Base-by-base conservation (phyloP, 2,797 vertebrate genomes). In the Falco columbarius region DNA sequence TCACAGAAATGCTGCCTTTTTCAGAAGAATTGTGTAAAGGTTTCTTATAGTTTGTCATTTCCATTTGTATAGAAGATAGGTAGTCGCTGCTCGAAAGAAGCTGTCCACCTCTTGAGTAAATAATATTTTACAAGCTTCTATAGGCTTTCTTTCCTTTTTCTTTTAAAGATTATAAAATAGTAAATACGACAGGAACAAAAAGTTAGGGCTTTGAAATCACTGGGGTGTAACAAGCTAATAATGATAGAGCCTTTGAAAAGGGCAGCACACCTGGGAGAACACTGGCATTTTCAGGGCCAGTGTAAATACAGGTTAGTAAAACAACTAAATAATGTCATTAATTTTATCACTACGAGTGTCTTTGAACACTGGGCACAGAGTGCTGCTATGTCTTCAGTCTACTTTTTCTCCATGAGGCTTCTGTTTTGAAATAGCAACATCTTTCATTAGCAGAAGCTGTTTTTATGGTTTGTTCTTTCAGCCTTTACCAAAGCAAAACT, bases 101-200 rank as follows among this genome's bases (percentile, higher is more conserved):
- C 38, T n/a, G 66, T 71, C 49, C 17, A 65, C 62, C 62, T 74
- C 36, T 73, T 27, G 70, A 89, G 75, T 90, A 94, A 97, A 95
- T 96, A 93, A 66, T 79, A 55, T 86, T 96, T 94, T 95, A 86
- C 47, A 74, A 54, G 15, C 68, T 89, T 62, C 61, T 65, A 8
- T 32, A 85, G 58, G 24, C 17, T 83, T 81, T 18, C 24, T 86
- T 62, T 79, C 34, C 15, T 49, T 58, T 89, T 83, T 68, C 58
- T 95, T 87, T 89, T 49, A 61, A 93, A 85, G 86, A 80, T 46
- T 52, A 74, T 95, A 83, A 83, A 91, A 65, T 34, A 54, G 49
- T 44, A 84, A 86, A 75, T 93, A 76, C 2, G 47, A 54, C 58
- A 84, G 58, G 62, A 91, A 42, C 62, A 77, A 59, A 76, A 95